phyloP scores from a whole-genome alignment of 2,113 vertebrate genomes.

The Rhegmatorhina hoffmannsi region DNA sequence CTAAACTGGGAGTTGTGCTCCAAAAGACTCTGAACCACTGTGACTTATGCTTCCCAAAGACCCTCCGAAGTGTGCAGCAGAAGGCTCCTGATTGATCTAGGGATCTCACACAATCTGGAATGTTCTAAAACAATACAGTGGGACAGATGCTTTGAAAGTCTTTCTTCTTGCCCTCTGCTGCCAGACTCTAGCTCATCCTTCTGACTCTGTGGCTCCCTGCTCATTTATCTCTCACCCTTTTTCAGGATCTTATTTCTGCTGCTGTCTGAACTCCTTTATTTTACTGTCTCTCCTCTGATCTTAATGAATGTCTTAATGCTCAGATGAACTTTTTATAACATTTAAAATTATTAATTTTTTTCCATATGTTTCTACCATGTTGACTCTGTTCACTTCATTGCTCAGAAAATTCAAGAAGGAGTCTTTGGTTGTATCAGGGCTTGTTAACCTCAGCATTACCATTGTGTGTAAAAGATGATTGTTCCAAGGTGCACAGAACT shows the following conservation, averaged over 20 bases:
- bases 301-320: not conserved
- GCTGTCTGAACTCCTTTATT: not conserved
- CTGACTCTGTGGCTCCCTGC: not conserved
- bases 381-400: fast-evolving
- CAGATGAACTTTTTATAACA: not conserved
- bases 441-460: not conserved
- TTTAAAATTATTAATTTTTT: not conserved
- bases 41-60: not conserved
- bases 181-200: not conserved
- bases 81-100: not conserved
- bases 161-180: not conserved
- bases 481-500: not conserved
- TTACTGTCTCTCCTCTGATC: not conserved
- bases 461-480: not conserved
- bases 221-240: not conserved
- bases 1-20: not conserved
- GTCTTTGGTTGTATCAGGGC: not conserved
- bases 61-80: not conserved
- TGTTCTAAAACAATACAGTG: not conserved
- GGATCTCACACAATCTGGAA: not conserved
- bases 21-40: not conserved
- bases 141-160: not conserved
- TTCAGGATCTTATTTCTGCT: not conserved
- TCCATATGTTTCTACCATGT: fast-evolving
- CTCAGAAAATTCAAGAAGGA: not conserved